Base-by-base conservation (phyloP, 2,888 invertebrate genomes). In the Diarsia dahlii region DNA sequence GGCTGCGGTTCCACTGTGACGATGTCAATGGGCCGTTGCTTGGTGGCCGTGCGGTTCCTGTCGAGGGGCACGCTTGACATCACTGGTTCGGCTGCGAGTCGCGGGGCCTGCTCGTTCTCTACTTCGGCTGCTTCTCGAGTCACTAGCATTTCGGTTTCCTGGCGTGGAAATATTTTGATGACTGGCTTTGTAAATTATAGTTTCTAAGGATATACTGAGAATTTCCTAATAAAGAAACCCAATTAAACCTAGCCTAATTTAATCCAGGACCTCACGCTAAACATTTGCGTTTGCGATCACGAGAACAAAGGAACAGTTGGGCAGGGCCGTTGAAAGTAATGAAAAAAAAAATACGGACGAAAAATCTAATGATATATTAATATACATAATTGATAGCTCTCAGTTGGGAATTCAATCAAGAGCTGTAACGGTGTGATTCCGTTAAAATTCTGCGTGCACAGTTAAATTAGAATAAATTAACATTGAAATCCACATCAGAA, bases 1-100 rank as follows among this genome's bases (percentile, higher is more conserved):
- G 94, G 91, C 67, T 96, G 95, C 0, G 97, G 97, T 76, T 97
- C 97, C 60, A 97, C 94, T 23, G 97, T 96, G 56, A 97, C 97
- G 15, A 97, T 97, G 84, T 97, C 97, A 80, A 97, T 97, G 64
- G 95, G 97, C 71, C 96, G 92, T 0, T 93, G 90, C 28, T 93
- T 88, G 15, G 92, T 93, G 39, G 95, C 93, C 1, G 95, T 96
- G 20, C 91, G 92, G 54, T 91, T 93, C 76, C 93, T 92, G 8
- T 87, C 81, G 48, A 78, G 86, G 15, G 88, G 63, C 28, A 76
- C 84, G 56, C 76, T 88, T 34, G 87, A 54, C 23, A 71, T 73
- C 3, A 70, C 68, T 56, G 84, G 81, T 62, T 79, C 89, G 87
- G 76, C 39, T 28, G 68, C 65, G 23, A 78, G 76, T 4, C 89